Conservation (phyloP, 1,140 invertebrate species). For the Caenorhabditis briggsae region DNA sequence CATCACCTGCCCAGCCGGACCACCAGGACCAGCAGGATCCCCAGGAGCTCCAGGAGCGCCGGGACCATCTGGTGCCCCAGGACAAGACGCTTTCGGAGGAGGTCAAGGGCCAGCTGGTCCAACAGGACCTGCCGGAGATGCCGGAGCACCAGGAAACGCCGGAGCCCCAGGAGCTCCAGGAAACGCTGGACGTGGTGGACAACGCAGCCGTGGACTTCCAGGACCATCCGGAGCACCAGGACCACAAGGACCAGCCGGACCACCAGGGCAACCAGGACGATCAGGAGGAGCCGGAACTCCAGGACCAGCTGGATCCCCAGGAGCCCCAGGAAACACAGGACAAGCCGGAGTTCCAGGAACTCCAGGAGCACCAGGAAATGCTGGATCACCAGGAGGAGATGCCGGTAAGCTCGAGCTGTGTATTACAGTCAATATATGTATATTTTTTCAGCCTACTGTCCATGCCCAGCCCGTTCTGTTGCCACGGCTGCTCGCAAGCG, state of each 20-base stretch:
- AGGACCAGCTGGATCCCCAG: slow-evolving; percentile 28
- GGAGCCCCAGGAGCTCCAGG: slow-evolving; percentile 54
- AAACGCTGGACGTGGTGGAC: slow-evolving; percentile 53
- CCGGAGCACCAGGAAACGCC: slow-evolving; percentile 42
- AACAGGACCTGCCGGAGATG: slow-evolving; percentile 49
- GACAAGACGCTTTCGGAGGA: slow-evolving; percentile 35
- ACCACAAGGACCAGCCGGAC: slow-evolving; percentile 36
- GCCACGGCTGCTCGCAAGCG: slow-evolving; percentile 40
- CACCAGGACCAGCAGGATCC: slow-evolving; percentile 54
- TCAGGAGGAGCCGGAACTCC: not conserved
- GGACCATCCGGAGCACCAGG: slow-evolving; percentile 25
- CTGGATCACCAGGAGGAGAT: slow-evolving; percentile 54
- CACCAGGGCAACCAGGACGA: slow-evolving; percentile 52
- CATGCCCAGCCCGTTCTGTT: slow-evolving; percentile 45
- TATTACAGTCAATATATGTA: too few relatives aligned
- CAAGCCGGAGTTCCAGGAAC: slow-evolving; percentile 28
- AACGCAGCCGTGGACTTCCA: slow-evolving; percentile 46
- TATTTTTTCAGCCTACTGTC: slow-evolving; percentile 14
- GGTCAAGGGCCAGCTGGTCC: slow-evolving; percentile 44
- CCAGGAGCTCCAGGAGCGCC: slow-evolving; percentile 32
- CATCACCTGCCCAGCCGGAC: slow-evolving; percentile 58
- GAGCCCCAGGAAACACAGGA: slow-evolving; percentile 50
- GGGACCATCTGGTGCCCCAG: slow-evolving; percentile 34
- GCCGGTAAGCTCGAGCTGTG: slow-evolving; percentile 2
- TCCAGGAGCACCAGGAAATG: slow-evolving; percentile 36